Percentiles rank a stretch among this genome's conserved stretches.
Conservation (phyloP, 1,140 invertebrate genomes). For the Pomacea maculata region DNA sequence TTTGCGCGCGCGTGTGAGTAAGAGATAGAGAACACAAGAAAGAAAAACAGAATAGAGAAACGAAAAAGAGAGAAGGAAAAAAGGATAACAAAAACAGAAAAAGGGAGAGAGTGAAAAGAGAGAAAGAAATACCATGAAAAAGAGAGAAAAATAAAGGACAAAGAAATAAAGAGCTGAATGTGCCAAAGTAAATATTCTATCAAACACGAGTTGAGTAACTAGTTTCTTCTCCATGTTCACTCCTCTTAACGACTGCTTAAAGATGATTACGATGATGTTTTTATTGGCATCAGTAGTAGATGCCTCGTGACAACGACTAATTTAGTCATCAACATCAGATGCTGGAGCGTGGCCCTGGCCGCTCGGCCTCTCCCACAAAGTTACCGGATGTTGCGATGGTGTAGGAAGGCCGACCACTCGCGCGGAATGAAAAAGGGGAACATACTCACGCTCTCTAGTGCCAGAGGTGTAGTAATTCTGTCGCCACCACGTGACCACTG, state of each 20-base stretch:
- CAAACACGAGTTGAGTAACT: too few species aligned
- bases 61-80: neutral
- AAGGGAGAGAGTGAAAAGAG: too few species aligned
- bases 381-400: neutral
- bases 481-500: constrained; percentile 55
- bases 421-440: neutral
- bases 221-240: too few species aligned
- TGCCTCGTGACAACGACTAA: too few species aligned
- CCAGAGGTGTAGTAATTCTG: constrained; percentile 16
- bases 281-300: too few species aligned
- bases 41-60: neutral
- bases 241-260: too few species aligned
- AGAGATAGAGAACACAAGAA: neutral
- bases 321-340: too few species aligned
- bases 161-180: too few species aligned
- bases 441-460: constrained; percentile 31
- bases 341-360: too few species aligned
- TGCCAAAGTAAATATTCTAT: too few species aligned
- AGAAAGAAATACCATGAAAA: neutral
- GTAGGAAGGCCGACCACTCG: neutral
- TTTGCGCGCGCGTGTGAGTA: neutral
- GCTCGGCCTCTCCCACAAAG: too few species aligned
- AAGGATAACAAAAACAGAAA: neutral
- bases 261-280: too few species aligned
- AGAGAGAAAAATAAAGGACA: neutral